A percentile compares a stretch with the other conserved stretches of the same genome.
phyloP scores from a whole-genome alignment of 1,140 invertebrate genomes.

The Caenorhabditis brenneri region DNA sequence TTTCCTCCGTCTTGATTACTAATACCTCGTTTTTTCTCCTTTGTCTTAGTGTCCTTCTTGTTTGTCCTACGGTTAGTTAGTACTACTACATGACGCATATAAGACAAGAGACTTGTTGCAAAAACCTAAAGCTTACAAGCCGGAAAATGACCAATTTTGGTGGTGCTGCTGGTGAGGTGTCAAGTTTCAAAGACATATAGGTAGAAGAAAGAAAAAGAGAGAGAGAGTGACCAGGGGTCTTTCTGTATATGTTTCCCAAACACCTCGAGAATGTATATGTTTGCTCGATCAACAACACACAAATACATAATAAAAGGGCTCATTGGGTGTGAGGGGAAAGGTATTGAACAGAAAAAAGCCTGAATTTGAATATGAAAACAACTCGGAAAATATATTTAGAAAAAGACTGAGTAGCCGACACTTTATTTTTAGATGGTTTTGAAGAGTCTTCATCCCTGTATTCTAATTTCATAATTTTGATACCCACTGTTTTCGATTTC shows the following conservation, averaged over 20 bases:
- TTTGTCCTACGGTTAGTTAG: constrained; percentile 2
- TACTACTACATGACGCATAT: neutral
- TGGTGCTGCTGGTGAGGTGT: neutral
- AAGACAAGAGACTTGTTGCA: constrained; percentile 19
- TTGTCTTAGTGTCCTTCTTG: neutral
- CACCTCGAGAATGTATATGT: constrained; percentile 31
- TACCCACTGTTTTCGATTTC: no score
- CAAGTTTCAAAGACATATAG: constrained; percentile 15
- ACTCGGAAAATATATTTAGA: neutral
- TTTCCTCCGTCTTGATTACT: neutral
- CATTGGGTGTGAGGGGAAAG: neutral
- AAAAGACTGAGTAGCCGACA: neutral
- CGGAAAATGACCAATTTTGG: constrained; percentile 38
- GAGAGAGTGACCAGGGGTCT: constrained; percentile 4
- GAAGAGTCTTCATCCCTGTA: no score
- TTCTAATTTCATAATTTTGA: no score
- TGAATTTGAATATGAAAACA: neutral
- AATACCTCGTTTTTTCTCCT: neutral
- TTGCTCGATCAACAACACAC: constrained; percentile 18
- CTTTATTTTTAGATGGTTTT: no score
- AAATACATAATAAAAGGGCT: neutral
- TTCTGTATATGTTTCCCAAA: constrained; percentile 36
- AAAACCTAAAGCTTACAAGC: neutral
- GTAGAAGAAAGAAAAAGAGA: neutral
- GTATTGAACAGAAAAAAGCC: neutral